Base-by-base conservation (phyloP, 1,140 invertebrate species). In the Drosophila micromelanica region DNA sequence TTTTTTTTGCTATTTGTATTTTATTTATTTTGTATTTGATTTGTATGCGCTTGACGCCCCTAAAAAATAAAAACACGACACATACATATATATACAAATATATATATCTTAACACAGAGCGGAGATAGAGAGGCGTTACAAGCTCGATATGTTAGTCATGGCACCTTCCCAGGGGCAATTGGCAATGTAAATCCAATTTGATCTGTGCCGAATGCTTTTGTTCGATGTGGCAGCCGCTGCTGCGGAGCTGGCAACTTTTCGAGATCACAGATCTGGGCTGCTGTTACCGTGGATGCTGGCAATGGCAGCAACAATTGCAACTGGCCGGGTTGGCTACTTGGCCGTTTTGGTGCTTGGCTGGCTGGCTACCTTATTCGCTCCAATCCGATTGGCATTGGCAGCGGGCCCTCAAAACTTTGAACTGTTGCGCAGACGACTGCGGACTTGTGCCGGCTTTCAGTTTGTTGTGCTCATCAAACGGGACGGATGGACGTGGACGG, bases 371-470 rank as follows among this genome's bases (percentile, higher is more conserved):
- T 56, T 59, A 60, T 70, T 43, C 46, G 67, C 40, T 51, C 57
- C 73, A 40, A 72, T 65, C 55, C 61, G 69, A 65, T 64, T 76
- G 68, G 77, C 81, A 81, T 62, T 73, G 65, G 82, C 84, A 89
- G 73, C 72, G 78, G 76, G 70, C 84, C 73, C 80, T 81, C 80
- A 90, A 82, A 89, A 89, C 84, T 91, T 80, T 87, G 76, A 89
- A 84, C 79, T 84, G 79, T 79, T 67, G 73, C 74, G 78, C 80
- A 70, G 69, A 70, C 80, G 89, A 91, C 89, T 90, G 73, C 72
- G 45, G 71, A 85, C 89, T 91, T 91, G 89, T 91, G 89, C 89
- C 89, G 89, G 49, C 89, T 85, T 90, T 91, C 89, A 91, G 75
- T 81, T 84, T 73, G 76, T 71, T 73, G 67, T 67, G 76, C 68